These are phyloP conservation scores for Onychostoma macrolepis DNA, from an alignment of 2,113 vertebrate genomes.

Conservation along the genomic window DNA sequence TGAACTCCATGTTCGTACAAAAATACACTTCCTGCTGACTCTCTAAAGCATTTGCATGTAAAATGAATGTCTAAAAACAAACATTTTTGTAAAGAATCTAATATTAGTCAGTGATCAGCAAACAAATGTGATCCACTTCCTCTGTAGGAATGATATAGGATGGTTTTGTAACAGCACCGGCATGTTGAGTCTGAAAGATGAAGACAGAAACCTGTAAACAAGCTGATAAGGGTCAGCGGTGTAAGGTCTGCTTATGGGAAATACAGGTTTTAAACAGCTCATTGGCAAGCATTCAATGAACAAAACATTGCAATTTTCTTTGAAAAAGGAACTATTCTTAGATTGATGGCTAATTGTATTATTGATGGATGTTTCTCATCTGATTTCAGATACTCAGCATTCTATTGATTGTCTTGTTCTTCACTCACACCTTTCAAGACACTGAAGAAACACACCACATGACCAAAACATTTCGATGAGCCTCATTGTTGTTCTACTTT, in stretches of 20 bases:
- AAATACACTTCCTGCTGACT: not conserved
- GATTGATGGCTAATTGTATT: not conserved
- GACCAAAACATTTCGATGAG: not conserved
- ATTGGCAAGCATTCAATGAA: not conserved
- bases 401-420: not conserved
- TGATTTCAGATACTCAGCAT: not conserved
- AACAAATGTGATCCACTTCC: not conserved
- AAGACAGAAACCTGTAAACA: conserved; percentile 39
- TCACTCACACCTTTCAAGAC: conserved; percentile 5
- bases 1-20: not conserved
- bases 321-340: not conserved
- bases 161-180: not conserved
- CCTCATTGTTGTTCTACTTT: not conserved
- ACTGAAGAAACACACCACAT: not conserved
- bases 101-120: not conserved
- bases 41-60: not conserved
- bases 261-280: not conserved
- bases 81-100: not conserved
- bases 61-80: not conserved
- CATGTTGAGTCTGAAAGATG: conserved; percentile 41
- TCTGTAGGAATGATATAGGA: not conserved
- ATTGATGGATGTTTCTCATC: not conserved
- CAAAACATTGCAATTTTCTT: not conserved
- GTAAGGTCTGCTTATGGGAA: not conserved
- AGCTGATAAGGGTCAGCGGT: conserved; percentile 38